phyloP scores from a whole-genome alignment of 2,888 invertebrate genomes.

The Leptodirus hochenwartii region DNA sequence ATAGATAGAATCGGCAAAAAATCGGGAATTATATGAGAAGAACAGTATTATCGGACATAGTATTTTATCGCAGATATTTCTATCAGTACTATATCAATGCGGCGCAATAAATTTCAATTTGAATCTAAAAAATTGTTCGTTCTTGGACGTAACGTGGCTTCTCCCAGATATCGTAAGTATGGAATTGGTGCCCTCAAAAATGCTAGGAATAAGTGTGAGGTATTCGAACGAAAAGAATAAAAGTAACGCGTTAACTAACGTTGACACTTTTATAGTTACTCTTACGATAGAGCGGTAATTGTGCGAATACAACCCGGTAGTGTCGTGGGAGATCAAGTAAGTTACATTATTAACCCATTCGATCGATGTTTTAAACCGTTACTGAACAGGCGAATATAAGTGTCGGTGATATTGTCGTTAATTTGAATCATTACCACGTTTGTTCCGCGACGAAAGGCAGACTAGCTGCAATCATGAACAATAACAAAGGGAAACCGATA shows the following conservation, averaged over 20 bases:
- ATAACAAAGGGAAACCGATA: conserved; percentile 29
- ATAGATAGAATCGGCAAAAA: conserved; percentile 5
- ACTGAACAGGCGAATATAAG: conserved; percentile 39
- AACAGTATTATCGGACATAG: conserved; percentile 40
- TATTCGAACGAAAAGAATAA: conserved; percentile 14
- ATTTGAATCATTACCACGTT: conserved; percentile 36
- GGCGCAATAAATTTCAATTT: conserved; percentile 32
- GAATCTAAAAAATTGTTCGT: conserved; percentile 35
- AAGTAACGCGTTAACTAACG: neutral
- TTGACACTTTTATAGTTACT: neutral
- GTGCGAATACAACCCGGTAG: no score
- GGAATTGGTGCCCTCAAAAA: conserved; percentile 43
- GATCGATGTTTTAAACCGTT: no score
- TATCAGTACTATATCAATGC: conserved; percentile 35
- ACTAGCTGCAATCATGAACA: conserved; percentile 30
- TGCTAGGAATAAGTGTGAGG: conserved; percentile 41
- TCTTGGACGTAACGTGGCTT: conserved; percentile 43
- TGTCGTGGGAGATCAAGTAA: no score
- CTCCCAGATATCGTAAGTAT: conserved; percentile 32
- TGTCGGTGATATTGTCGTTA: conserved; percentile 43
- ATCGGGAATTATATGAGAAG: conserved; percentile 13
- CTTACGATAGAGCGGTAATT: no score
- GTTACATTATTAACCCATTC: neutral
- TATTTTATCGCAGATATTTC: conserved; percentile 37
- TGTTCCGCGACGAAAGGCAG: conserved; percentile 29